Base-by-base conservation (phyloP, 2,888 invertebrate genomes). In the Plebejus anna region DNA sequence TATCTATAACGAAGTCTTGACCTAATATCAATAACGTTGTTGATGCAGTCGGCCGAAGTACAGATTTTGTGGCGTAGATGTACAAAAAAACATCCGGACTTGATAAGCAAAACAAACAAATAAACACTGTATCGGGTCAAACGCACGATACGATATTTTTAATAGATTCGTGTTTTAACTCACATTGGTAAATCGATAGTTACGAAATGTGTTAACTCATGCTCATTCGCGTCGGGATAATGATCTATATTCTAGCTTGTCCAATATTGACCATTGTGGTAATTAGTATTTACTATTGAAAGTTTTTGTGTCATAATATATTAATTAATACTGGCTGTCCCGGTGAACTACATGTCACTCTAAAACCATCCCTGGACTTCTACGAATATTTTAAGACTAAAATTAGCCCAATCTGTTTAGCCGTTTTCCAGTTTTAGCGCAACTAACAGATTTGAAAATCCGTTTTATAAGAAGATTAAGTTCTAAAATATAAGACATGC, bases 11-110 rank as follows among this genome's bases (percentile, higher is more conserved):
- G 86, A 86, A 89, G 86, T 88, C 88, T 88, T 90, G 90, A 89
- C 90, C 89, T 86, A 89, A 90, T 90, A 90, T 88, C 85, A 76
- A 83, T 89, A 89, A 89, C 89, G 89, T 88, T 86, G 86, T 85
- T 84, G 88, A 82, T 89, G 90, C 89, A 89, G 82, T 85, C 85
- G 86, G 84, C 84, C 90, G 87, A 89, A 89, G 88, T 89, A 90
- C 87, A 86, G 88, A 84, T 89, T 89, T 89, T 86, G 88, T 92
- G 90, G 89, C 90, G 89, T 89, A 91, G 90, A 92, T 91, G 87
- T 91, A 92, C 90, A 91, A 93, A 94, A 92, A 93, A 93, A 94
- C 93, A 94, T 94, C 93, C 93, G 93, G 93, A 89, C 89, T 89
- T 92, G 93, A 94, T 94, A 94, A 94, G 90, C 87, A 85, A 88